Base-by-base conservation (phyloP, 2,113 vertebrate species). In the Ardeotis arabs region DNA sequence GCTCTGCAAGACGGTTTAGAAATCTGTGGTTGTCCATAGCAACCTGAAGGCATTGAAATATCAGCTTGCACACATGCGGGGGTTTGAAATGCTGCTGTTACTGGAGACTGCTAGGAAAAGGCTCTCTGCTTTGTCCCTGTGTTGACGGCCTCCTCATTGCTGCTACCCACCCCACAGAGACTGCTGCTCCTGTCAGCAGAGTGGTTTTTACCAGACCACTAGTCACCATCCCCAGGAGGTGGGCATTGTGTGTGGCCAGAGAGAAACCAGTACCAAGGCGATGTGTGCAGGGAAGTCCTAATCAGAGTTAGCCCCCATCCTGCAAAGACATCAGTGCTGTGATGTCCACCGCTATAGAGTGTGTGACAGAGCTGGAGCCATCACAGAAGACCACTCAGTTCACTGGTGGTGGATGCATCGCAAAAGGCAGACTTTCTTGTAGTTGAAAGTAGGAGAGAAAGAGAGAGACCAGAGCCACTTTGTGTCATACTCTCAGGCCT, bases 11-110 rank as follows among this genome's bases (percentile, higher is more conserved):
- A 27, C 53, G 67, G 78, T 76, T 90, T 37, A 29, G 85, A 76
- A 93, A 62, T 73, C 59, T 66, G 16, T 67, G 37, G 95, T 96
- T 96, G 95, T 90, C 96, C 90, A 5, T 96, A 80, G 96, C 95
- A 97, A 97, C 95, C 72, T 50, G 67, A 79, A 91, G 84, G 84
- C 87, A 79, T 1, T 80, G 78, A 93, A 95, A 80, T 79, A 91
- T 6, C 8, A 0, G 78, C 49, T 59, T 73, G 78, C 84, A 83
- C 25, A 8, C 33, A 68, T 0, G 4, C 31, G 74, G 50, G 77
- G 84, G 70, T 87, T 82, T 93, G 49, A 82, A 93, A 76, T 0
- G 3, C 56, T 82, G 89, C 68, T 75, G 68, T 19, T 91, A 29
- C 50, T 58, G n/a, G 23, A 78, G 52, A 31, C 80, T 67, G 41